phyloP scores from a whole-genome alignment of 1,140 invertebrate species.

The Dryas iulia region DNA sequence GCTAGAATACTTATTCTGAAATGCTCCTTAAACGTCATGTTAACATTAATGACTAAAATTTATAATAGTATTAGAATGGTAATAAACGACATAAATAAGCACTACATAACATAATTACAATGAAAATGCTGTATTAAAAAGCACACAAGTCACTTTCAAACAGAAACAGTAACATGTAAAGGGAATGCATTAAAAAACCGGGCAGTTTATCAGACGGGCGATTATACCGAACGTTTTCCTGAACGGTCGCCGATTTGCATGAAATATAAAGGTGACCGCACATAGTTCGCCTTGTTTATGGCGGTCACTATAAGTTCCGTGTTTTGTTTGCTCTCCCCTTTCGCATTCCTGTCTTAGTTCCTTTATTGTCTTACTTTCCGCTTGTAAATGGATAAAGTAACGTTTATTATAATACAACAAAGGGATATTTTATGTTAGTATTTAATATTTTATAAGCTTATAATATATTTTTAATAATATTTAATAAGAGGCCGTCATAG shows the following conservation, averaged over 20 bases:
- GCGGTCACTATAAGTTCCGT: slow-evolving; percentile 61
- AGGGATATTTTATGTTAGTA: slow-evolving; percentile 39
- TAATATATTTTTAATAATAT: not conserved
- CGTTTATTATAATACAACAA: slow-evolving; percentile 62
- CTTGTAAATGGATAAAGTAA: slow-evolving; percentile 63
- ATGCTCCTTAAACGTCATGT: not conserved
- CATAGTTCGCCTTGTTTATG: slow-evolving; percentile 76
- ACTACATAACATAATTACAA: not conserved
- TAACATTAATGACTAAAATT: not conserved
- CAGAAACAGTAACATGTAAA: slow-evolving; percentile 32
- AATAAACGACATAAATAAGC: not conserved
- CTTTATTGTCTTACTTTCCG: slow-evolving; percentile 77
- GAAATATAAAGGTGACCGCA: slow-evolving; percentile 78
- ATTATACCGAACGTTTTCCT: slow-evolving; percentile 57
- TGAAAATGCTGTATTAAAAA: not conserved
- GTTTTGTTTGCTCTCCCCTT: slow-evolving; percentile 57
- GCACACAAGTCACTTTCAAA: not conserved
- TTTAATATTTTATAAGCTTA: not conserved
- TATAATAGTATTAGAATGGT: not conserved
- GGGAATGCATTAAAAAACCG: slow-evolving; percentile 31
- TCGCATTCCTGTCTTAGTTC: slow-evolving; percentile 69
- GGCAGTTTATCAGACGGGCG: slow-evolving; percentile 53
- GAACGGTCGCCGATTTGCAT: slow-evolving; percentile 66
- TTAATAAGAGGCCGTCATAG: not conserved
- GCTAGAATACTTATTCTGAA: not conserved